A percentile compares a stretch with the other conserved stretches of the same genome.
These are phyloP conservation scores for Aquatica leii DNA, from an alignment of 2,888 invertebrate species.

Conservation along the genomic window DNA sequence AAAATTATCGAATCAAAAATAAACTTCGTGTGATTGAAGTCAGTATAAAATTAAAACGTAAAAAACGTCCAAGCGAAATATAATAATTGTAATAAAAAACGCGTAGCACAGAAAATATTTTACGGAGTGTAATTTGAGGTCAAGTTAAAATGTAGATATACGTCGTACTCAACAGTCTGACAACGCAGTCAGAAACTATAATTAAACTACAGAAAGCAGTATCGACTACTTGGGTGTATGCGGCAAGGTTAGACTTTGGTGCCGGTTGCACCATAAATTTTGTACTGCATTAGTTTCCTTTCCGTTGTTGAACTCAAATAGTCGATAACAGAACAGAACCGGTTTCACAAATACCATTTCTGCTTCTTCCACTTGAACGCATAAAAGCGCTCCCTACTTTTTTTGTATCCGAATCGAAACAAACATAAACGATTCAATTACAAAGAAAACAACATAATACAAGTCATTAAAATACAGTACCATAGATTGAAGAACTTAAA, in stretches of 20 bases:
- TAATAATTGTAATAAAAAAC: not conserved
- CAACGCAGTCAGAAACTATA: conserved; percentile 28
- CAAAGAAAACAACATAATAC: not conserved
- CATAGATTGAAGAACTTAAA: conserved; percentile 9
- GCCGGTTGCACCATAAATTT: conserved; percentile 18
- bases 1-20: too few relatives aligned
- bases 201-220: conserved; percentile 30
- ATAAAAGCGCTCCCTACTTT: not conserved
- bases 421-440: not conserved
- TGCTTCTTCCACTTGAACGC: not conserved
- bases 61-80: not conserved
- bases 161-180: conserved; percentile 6
- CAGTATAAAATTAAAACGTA: too few relatives aligned
- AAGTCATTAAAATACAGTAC: not conserved
- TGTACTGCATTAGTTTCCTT: conserved; percentile 14
- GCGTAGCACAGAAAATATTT: conserved; percentile 5
- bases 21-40: too few relatives aligned
- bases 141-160: conserved; percentile 9
- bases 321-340: not conserved
- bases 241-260: conserved; percentile 12
- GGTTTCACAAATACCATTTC: conserved; percentile 6
- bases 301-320: conserved; percentile 1
- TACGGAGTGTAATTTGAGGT: conserved; percentile 22
- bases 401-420: not conserved
- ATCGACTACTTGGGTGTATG: conserved; percentile 18